phyloP scores from a whole-genome alignment of 2,888 invertebrate genomes.

The Rhogogaster chlorosoma region DNA sequence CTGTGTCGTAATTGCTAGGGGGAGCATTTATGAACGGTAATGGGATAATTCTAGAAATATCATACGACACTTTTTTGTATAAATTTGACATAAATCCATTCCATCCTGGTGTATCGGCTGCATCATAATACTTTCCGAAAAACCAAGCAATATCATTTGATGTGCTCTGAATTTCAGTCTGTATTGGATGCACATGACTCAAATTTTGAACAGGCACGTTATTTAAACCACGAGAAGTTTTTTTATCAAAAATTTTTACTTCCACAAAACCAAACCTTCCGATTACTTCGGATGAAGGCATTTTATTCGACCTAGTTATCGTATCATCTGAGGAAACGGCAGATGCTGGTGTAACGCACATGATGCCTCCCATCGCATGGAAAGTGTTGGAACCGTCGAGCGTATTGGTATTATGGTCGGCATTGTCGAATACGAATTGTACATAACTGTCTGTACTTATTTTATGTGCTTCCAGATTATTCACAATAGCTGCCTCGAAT shows the following conservation, averaged over 20 bases:
- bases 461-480: too few relatives aligned
- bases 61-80: neutral
- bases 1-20: conserved; percentile 55
- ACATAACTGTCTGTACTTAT: too few relatives aligned
- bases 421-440: conserved; percentile 18
- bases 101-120: neutral
- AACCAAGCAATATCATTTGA: neutral
- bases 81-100: neutral
- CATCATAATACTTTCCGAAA: neutral
- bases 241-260: neutral
- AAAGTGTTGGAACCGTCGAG: neutral
- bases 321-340: neutral
- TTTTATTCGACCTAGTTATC: neutral
- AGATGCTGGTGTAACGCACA: neutral
- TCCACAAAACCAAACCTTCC: neutral
- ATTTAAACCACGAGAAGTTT: neutral
- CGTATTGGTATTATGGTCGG: neutral
- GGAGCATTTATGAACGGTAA: conserved; percentile 58
- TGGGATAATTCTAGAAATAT: conserved; percentile 51
- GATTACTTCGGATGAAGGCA: neutral
- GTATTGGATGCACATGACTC: neutral
- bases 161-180: neutral
- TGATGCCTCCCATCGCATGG: neutral
- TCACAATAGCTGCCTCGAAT: too few relatives aligned
- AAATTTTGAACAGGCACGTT: neutral